Conservation (phyloP, 2,888 invertebrate species). For the Dastarcus helophoroides region DNA sequence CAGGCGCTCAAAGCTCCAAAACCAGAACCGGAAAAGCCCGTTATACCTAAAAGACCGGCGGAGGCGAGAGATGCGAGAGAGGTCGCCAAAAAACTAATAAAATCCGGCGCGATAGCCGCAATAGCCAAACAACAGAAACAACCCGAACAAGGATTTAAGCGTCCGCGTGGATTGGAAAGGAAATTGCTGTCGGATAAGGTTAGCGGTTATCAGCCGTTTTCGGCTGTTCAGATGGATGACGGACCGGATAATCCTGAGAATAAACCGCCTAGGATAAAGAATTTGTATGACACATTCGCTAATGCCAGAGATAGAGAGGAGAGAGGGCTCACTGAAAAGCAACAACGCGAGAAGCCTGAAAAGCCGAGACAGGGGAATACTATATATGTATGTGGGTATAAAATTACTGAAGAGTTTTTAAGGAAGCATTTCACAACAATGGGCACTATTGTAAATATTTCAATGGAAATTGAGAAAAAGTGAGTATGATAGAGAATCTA, state of each 20-base stretch:
- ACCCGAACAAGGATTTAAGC: slow-evolving; percentile 82
- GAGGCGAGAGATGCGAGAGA: slow-evolving; percentile 89
- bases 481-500: slow-evolving; percentile 29
- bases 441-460: slow-evolving; percentile 67
- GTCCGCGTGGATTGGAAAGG: slow-evolving; percentile 73
- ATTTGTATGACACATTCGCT: slow-evolving; percentile 68
- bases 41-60: slow-evolving; percentile 70
- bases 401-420: slow-evolving; percentile 67
- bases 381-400: slow-evolving; percentile 69
- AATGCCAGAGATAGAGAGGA: slow-evolving; percentile 55
- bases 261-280: slow-evolving; percentile 55
- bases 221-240: slow-evolving; percentile 69
- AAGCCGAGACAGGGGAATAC: slow-evolving; percentile 69
- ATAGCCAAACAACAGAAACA: slow-evolving; percentile 74
- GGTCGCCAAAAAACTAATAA: slow-evolving; percentile 87
- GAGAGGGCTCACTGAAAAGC: slow-evolving; percentile 42
- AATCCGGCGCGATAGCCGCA: slow-evolving; percentile 83
- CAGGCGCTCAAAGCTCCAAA: slow-evolving; percentile 76
- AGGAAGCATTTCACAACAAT: slow-evolving; percentile 63
- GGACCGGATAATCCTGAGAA: slow-evolving; percentile 49
- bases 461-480: slow-evolving; percentile 77
- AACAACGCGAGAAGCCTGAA: slow-evolving; percentile 42
- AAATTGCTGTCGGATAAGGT: slow-evolving; percentile 65
- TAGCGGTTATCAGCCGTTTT: slow-evolving; percentile 84
- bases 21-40: slow-evolving; percentile 78